A percentile compares a stretch with the other conserved stretches of the same genome.
phyloP scores from a whole-genome alignment of 2,113 vertebrate genomes.

The Salvator merianae region DNA sequence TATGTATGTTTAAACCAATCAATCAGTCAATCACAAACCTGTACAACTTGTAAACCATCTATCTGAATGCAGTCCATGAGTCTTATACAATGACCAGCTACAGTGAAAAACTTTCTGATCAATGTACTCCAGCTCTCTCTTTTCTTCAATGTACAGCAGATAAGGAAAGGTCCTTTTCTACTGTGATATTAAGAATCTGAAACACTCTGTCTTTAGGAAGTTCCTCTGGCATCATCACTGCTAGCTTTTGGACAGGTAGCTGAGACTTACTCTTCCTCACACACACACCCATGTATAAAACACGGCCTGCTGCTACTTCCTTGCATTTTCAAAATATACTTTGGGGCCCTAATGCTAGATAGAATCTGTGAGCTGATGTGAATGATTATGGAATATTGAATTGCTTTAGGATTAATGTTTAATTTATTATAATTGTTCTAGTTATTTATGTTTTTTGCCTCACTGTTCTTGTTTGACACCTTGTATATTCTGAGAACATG shows the following conservation, averaged over 20 bases:
- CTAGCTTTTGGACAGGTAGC: not conserved
- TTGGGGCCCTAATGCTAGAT: not conserved
- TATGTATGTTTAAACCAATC: too few relatives aligned
- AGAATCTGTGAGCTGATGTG: not conserved
- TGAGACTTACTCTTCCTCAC: not conserved
- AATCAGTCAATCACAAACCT: not conserved
- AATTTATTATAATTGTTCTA: not conserved
- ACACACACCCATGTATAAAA: too few relatives aligned
- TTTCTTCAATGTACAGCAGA: not conserved
- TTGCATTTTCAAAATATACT: not conserved
- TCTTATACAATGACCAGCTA: not conserved
- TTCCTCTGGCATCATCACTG: not conserved
- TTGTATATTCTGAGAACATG: not conserved
- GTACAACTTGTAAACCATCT: not conserved
- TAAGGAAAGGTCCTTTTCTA: not conserved
- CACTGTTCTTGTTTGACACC: too few relatives aligned
- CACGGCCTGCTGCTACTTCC: not conserved
- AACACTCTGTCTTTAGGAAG: not conserved
- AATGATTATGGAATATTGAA: not conserved
- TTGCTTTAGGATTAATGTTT: not conserved
- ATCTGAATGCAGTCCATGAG: not conserved
- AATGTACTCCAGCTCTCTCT: not conserved
- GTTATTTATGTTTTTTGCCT: not conserved
- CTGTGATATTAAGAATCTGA: not conserved
- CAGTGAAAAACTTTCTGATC: too few relatives aligned